Evolutionary conservation across 1,140 invertebrate genomes (phyloP).

Genomic region (Bombus superbus): DNA sequence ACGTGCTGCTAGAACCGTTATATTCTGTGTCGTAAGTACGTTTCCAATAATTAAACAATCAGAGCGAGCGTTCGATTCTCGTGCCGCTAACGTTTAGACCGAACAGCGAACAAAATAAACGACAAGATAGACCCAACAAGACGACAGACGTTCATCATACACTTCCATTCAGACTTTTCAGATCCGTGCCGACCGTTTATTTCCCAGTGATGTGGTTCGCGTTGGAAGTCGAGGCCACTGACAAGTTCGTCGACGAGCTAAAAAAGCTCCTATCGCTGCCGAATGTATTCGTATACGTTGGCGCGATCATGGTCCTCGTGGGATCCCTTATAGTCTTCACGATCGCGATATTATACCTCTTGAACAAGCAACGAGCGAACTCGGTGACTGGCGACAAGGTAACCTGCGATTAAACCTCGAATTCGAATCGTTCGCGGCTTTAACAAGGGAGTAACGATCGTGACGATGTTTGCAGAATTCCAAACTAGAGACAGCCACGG

Average conservation of each 20-base stretch:
- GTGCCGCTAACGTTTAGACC: not conserved
- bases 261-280: constrained; percentile 74
- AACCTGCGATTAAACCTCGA: not conserved
- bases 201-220: constrained; percentile 92
- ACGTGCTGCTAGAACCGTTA: constrained; percentile 88
- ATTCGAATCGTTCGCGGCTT: not conserved
- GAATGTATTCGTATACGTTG: constrained; percentile 66
- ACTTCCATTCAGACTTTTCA: constrained; percentile 84
- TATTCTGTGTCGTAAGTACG: constrained; percentile 85
- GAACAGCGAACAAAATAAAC: not conserved
- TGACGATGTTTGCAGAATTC: not conserved
- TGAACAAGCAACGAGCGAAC: constrained; percentile 38
- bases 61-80: not conserved
- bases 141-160: not conserved
- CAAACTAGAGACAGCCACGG: not conserved
- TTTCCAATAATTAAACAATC: constrained; percentile 14
- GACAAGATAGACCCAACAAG: not conserved
- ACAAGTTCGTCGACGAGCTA: constrained; percentile 80
- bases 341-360: constrained; percentile 15
- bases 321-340: constrained; percentile 64
- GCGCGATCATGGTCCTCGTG: constrained; percentile 70
- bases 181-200: constrained; percentile 86
- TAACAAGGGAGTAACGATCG: not conserved
- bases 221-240: constrained; percentile 85
- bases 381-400: not conserved